phyloP scores from a whole-genome alignment of 1,140 invertebrate species.

The Epicauta chinensis region DNA sequence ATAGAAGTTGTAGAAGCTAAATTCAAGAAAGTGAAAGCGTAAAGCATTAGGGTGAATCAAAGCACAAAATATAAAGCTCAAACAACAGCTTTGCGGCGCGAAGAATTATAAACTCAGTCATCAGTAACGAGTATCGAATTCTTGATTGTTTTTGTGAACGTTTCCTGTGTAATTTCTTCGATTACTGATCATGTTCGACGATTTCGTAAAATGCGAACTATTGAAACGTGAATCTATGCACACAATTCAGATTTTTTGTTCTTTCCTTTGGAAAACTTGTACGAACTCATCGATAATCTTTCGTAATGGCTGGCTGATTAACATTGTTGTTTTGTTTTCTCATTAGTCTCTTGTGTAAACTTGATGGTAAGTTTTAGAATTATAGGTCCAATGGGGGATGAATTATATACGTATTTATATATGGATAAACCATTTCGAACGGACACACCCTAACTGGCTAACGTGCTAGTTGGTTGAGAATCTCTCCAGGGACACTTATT shows the following conservation, averaged over 20 bases:
- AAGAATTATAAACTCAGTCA: too few relatives aligned
- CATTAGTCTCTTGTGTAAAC: conserved; percentile 24
- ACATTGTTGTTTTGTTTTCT: conserved; percentile 28
- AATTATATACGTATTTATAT: too few relatives aligned
- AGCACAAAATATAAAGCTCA: too few relatives aligned
- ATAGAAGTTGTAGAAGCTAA: conserved; percentile 22
- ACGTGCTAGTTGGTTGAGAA: neutral
- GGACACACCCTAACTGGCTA: neutral
- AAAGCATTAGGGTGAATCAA: too few relatives aligned
- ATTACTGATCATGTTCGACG: neutral
- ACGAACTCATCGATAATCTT: conserved; percentile 13
- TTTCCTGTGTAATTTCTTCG: too few relatives aligned
- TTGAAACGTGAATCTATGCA: neutral
- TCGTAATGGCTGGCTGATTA: conserved; percentile 28
- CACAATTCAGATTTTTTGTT: conserved; percentile 4
- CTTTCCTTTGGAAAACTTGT: conserved; percentile 6
- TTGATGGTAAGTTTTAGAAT: conserved; percentile 23
- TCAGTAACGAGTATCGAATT: too few relatives aligned
- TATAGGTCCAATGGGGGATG: conserved; percentile 5
- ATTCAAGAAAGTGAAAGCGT: conserved; percentile 2
- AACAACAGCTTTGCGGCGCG: too few relatives aligned
- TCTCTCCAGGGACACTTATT: conserved; percentile 7
- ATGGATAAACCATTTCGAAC: too few relatives aligned
- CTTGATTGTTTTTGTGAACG: too few relatives aligned
- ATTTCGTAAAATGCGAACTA: conserved; percentile 19